Base-by-base conservation (phyloP, 2,797 vertebrate genomes). In the Naso thynnoides region DNA sequence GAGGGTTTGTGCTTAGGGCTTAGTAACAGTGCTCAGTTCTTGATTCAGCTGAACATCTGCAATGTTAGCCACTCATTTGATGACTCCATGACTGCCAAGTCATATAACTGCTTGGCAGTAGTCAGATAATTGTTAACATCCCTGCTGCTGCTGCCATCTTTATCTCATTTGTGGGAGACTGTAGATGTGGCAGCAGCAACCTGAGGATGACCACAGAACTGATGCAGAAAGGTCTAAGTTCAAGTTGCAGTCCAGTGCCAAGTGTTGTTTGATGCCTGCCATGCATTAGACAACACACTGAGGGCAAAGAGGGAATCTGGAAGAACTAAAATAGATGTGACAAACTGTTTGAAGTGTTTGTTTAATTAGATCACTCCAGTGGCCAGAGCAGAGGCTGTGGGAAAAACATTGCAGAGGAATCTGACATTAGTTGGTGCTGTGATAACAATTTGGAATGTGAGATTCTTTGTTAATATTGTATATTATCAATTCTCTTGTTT, bases 1-100 rank as follows among this genome's bases (percentile, higher is more conserved):
- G 49, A 18, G 38, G 4, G 4, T 33, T 8, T 47, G 56, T 31
- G 13, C 41, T 31, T 45, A 3, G 39, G 39, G 48, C 19, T 78
- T 56, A 60, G 45, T 33, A 33, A 56, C 50, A 47, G 29, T 65
- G 59, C 50, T 81, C 21, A 15, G 66, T 44, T 45, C 56, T 60
- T 68, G 60, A 63, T 82, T 76, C 44, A 73, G 57, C 53, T 45
- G 52, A 82, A 74, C 76, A 73, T 81, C 59, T 84, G 75, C 66
- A 56, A 54, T 52, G 56, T 76, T 63, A 72, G 27, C 4, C 38
- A 9, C 47, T 50, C 31, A n/a, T 44, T 57, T 45, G 31, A 75
- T 56, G 63, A 66, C 52, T 73, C 58, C 33, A 65, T 13, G 3
- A 64, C 39, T 69, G 77, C 81, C 70, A 85, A 76, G 55, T 73